Evolutionary conservation across 2,113 vertebrate species (phyloP).

Genomic region (Spilogale gracilis): DNA sequence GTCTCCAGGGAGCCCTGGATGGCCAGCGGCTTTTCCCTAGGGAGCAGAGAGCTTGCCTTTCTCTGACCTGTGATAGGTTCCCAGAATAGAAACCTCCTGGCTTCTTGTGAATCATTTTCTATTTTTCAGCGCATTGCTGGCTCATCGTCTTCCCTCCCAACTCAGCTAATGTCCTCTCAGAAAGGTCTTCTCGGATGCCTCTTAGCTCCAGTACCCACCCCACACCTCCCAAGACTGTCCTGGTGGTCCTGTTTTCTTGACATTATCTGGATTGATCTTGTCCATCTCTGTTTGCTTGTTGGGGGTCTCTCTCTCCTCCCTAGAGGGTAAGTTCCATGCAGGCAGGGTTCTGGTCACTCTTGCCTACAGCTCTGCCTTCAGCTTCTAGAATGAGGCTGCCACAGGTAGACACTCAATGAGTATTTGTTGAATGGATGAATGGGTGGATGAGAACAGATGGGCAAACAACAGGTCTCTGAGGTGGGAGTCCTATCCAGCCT

Average conservation of each 20-base stretch:
- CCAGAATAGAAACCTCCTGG: neutral
- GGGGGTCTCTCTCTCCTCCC: neutral
- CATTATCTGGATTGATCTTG: neutral
- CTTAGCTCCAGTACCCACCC: rapidly evolving
- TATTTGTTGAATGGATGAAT: slow-evolving; percentile 82
- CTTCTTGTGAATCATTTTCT: neutral
- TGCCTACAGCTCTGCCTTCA: rapidly evolving
- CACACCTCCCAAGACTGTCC: too few species aligned
- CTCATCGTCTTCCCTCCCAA: neutral
- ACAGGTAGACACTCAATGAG: neutral
- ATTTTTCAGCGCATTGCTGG: neutral
- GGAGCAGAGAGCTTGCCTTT: neutral
- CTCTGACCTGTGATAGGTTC: neutral
- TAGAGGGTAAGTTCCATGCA: neutral
- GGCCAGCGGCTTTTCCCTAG: neutral
- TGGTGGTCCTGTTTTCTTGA: neutral
- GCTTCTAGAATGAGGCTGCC: neutral
- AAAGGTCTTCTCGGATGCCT: neutral
- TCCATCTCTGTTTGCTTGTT: neutral
- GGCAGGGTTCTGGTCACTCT: neutral
- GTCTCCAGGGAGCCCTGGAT: neutral
- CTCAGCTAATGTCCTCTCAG: neutral
- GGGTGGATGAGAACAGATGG: slow-evolving; percentile 35
- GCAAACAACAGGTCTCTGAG: neutral
- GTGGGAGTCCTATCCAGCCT: neutral